Evolutionary conservation across 2,797 vertebrate species (phyloP).

Genomic region (Sarcophilus harrisii): DNA sequence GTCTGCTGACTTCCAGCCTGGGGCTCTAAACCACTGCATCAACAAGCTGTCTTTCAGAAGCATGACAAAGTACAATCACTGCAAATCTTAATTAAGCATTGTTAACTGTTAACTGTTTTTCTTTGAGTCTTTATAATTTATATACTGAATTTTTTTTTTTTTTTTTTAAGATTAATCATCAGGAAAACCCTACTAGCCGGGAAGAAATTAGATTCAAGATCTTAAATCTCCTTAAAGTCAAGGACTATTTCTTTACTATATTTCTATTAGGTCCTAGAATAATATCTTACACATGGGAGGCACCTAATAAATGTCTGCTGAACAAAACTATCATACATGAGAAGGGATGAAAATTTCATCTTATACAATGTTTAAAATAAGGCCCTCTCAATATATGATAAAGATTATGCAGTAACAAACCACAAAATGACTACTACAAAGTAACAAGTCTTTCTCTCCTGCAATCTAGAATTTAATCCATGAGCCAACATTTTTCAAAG

Average conservation of each 20-base stretch:
- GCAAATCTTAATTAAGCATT: neutral
- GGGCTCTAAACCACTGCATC: neutral
- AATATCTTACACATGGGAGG: neutral
- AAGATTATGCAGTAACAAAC: neutral
- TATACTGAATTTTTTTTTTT: neutral
- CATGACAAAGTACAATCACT: neutral
- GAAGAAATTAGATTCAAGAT: neutral
- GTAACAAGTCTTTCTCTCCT: neutral
- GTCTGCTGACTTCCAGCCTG: neutral
- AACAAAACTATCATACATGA: neutral
- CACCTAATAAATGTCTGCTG: neutral
- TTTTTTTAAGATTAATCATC: neutral
- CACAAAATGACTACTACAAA: neutral
- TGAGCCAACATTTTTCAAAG: constrained; percentile 13
- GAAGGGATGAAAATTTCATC: neutral
- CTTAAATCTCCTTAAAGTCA: neutral
- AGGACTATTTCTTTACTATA: neutral
- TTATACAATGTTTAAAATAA: constrained; percentile 9
- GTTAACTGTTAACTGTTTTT: neutral
- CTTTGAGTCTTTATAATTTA: neutral
- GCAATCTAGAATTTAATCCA: neutral
- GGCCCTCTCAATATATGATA: neutral
- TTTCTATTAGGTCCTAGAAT: neutral
- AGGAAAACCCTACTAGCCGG: constrained; percentile 24
- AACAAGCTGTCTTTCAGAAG: neutral